A percentile compares a stretch with the other conserved stretches of the same genome.
phyloP scores from a whole-genome alignment of 30 jellyfish, hydroid and myxozoan genomes.

The Catostylus mosaicus region DNA sequence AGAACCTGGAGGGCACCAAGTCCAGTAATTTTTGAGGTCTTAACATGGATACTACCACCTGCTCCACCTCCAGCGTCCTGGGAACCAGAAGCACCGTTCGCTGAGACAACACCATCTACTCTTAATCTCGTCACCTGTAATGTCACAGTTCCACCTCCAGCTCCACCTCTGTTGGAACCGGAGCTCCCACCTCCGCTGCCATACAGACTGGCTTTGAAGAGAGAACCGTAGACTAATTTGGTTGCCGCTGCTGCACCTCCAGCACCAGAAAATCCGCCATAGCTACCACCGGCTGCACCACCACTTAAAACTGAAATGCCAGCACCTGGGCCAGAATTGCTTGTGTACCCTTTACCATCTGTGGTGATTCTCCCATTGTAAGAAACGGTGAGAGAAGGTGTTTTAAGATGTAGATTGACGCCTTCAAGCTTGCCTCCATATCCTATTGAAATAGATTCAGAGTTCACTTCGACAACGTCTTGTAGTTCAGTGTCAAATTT shows the following conservation, averaged over 20 bases:
- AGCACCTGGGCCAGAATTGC: constrained; percentile 48
- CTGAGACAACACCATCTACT: constrained; percentile 45
- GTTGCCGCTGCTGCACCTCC: constrained; percentile 35
- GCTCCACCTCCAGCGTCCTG: constrained; percentile 73
- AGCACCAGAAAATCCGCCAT: constrained; percentile 65
- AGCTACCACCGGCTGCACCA: constrained; percentile 64
- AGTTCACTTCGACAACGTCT: constrained; percentile 49
- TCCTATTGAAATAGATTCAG: constrained; percentile 47
- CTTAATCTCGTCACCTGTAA: constrained; percentile 3
- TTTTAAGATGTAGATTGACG: constrained; percentile 15
- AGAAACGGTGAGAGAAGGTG: constrained; percentile 40
- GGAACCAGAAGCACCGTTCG: constrained; percentile 48
- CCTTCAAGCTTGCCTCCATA: constrained; percentile 56
- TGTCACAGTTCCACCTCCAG: constrained; percentile 60
- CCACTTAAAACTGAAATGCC: constrained; percentile 24
- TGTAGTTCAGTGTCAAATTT: constrained; percentile 28
- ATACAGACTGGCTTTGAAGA: constrained; percentile 24
- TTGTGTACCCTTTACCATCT: constrained; percentile 32
- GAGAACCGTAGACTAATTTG: constrained; percentile 53
- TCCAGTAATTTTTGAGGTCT: constrained; percentile 26
- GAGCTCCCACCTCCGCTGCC: constrained; percentile 74
- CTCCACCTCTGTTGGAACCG: constrained; percentile 36
- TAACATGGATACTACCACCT: constrained; percentile 57
- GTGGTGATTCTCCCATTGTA: constrained; percentile 48
- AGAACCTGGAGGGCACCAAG: constrained; percentile 41